Conservation (phyloP, 2,113 vertebrate species). For the Macquaria ambigua region DNA sequence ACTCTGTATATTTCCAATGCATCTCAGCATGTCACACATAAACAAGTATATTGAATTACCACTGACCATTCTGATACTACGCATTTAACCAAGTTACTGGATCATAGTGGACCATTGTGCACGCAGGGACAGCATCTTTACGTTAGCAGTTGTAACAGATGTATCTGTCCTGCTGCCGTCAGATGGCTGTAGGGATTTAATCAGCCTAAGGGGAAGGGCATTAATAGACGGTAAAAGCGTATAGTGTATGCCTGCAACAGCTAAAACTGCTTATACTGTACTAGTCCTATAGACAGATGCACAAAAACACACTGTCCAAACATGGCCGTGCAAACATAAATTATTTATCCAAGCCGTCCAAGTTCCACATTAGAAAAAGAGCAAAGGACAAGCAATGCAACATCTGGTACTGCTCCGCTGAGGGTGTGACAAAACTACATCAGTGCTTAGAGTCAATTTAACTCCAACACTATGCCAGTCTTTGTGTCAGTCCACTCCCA, state of each 20-base stretch:
- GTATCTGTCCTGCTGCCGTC: neutral
- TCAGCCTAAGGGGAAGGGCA: neutral
- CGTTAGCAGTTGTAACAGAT: conserved; percentile 1
- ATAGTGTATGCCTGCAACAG: neutral
- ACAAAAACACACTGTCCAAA: conserved; percentile 26
- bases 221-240: conserved; percentile 5
- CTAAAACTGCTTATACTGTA: neutral
- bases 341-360: conserved; percentile 61
- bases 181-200: conserved; percentile 4
- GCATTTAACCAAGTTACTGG: conserved; percentile 12
- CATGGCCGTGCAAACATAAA: conserved; percentile 42
- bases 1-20: neutral
- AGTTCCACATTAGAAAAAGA: conserved; percentile 40
- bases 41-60: neutral
- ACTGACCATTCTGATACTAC: neutral
- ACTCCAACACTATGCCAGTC: neutral
- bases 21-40: neutral
- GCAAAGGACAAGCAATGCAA: conserved; percentile 24
- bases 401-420: conserved; percentile 16
- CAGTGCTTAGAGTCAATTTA: neutral
- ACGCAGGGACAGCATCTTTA: neutral
- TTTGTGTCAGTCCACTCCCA: conserved; percentile 3
- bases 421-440: neutral
- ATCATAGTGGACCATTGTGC: neutral
- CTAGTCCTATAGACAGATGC: neutral